phyloP scores from a whole-genome alignment of 2,113 vertebrate genomes.

The Campylomormyrus numenius region DNA sequence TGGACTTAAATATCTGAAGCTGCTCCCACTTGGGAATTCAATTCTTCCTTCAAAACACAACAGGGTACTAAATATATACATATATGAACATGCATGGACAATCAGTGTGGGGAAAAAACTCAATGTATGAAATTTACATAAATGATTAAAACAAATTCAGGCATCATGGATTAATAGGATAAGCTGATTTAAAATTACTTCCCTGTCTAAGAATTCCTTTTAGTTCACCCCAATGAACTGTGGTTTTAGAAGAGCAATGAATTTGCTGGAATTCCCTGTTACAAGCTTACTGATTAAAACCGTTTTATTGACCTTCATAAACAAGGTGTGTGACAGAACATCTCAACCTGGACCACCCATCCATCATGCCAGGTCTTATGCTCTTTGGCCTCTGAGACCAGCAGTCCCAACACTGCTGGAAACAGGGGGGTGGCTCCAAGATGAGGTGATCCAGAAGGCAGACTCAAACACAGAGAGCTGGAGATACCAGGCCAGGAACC shows the following conservation, averaged over 20 bases:
- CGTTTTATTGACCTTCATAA: not conserved
- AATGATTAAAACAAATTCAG: not conserved
- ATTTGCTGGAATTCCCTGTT: not conserved
- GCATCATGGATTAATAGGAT: not conserved
- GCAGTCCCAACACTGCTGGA: not conserved
- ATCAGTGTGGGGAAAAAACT: not conserved
- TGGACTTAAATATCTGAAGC: not conserved
- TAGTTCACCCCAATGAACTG: not conserved
- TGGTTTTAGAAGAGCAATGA: not conserved
- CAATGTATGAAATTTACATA: not conserved
- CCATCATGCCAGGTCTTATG: not conserved
- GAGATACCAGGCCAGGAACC: not conserved
- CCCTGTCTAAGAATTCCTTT: not conserved
- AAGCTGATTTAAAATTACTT: not conserved
- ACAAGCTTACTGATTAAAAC: not conserved
- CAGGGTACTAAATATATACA: not conserved
- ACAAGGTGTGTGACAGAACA: not conserved
- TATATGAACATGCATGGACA: not conserved
- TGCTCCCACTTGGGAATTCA: not conserved
- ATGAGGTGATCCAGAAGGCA: not conserved
- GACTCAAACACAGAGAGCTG: not conserved
- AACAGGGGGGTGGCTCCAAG: not conserved
- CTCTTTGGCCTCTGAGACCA: no score
- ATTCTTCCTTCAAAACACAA: not conserved
- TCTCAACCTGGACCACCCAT: not conserved